Base-by-base conservation (phyloP, 2,113 vertebrate species). In the Gopherus evgoodei region DNA sequence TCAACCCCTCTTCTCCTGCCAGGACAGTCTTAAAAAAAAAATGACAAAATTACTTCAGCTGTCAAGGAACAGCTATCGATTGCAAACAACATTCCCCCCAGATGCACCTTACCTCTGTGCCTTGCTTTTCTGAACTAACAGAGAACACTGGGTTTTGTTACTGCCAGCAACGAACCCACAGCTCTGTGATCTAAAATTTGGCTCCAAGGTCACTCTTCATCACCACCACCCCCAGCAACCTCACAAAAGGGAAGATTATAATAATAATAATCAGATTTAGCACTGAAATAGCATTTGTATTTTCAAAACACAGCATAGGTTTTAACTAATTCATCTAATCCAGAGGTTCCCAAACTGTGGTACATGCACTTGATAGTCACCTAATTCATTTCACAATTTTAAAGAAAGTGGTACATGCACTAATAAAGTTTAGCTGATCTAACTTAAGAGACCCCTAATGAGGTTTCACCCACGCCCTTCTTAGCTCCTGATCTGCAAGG, bases 231-330 rank as follows among this genome's bases (percentile, higher is more conserved):
- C 65, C 81, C 83, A 95, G 90, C 91, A 96, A 93, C 83, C 95
- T 96, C 88, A 93, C 91, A 90, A 96, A 90, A 96, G 94, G 86
- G 81, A 97, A 96, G 95, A 97, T 38, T 38, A 38, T 94, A 95
- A 96, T 97, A 96, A 96, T 93, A 95, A 96, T 97, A 96, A 96
- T 96, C 93, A 96, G 95, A 90, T 93, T 94, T 85, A n/a, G 94
- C 95, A 96, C 81, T 96, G 96, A 94, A 94, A 95, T 59, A 90
- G 96, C 90, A 96, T 95, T 96, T 97, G 96, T 96, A 96, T 97
- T 97, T 97, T 95, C 95, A 96, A 97, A 97, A 95, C 92, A 91
- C 95, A 95, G 94, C 93, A 95, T 1, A 96, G 95, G 91, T 94
- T 96, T 97, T 97, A 96, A 95, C 92, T 88, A 97, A 95, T 96